Evolutionary conservation across 2,113 vertebrate genomes (phyloP), one percentile per base, ranked within the genome.

Genomic region (Elephas maximus): DNA sequence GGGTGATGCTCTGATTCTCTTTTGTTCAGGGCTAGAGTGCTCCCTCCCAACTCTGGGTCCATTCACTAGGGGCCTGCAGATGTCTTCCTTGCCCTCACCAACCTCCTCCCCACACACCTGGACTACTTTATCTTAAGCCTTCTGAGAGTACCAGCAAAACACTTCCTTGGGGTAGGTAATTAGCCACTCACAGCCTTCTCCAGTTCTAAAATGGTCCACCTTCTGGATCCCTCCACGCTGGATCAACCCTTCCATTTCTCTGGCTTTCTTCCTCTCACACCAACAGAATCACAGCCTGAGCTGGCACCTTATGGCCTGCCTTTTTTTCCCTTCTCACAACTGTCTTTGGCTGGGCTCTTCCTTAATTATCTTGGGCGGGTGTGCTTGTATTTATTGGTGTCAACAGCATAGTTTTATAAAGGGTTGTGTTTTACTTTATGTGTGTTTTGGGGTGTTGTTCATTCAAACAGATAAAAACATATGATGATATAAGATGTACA

Each of bases 391-490:
- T 67, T 77, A 78, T 5, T n/a, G 37, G 7, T 80, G 65, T 65
- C 14, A 71, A 28, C 74, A 28, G 15, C 15, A 14, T n/a, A 77
- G 89, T 73, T 93, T 82, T 89, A 81, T 10, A 79, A 94, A 92
- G 60, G 26, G 6, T 17, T 86, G 20, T 87, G 65, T 63, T 79
- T 73, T 91, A 44, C 20, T 77, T 85, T 62, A 93, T n/a, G 44
- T 71, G 76, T 33, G 74, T 76, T 45, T 44, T 30, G 88, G 81
- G 53, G 21, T 85, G n/a, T 41, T 78, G 80, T 80, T 90, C 82
- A 92, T 44, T 97, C 90, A 87, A 77, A 90, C 51, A 45, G 60
- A 12, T 84, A 65, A 77, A 96, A 81, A 48, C 80, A 57, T 28
- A 73, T 37, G 11, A 14, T 10, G 24, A 74, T 1, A 44, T 9